Conservation (phyloP, 2,888 invertebrate genomes). For the Harpagoxenus sublaevis region DNA sequence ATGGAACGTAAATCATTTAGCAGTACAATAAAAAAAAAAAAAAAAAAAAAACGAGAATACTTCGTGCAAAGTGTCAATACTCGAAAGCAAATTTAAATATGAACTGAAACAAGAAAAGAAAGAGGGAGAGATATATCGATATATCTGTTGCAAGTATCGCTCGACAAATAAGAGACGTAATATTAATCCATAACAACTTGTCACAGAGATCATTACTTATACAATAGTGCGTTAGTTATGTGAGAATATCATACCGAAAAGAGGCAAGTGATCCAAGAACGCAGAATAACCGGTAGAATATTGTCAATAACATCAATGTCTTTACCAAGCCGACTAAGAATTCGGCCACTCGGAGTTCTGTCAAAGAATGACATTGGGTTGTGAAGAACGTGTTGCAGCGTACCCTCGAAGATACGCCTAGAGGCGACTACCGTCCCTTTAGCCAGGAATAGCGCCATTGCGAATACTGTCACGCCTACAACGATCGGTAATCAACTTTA, state of each 20-base stretch:
- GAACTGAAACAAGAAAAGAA: slow-evolving; percentile 6
- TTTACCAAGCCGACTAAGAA: slow-evolving; percentile 90
- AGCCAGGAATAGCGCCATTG: slow-evolving; percentile 88
- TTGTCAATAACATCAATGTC: slow-evolving; percentile 90
- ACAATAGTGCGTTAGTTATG: slow-evolving; percentile 66
- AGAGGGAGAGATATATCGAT: not conserved
- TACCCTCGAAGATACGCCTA: slow-evolving; percentile 88
- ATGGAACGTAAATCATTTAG: not conserved
- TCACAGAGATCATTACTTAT: slow-evolving; percentile 60
- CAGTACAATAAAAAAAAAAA: slow-evolving; percentile 7
- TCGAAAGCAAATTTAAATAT: not conserved
- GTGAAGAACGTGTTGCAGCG: slow-evolving; percentile 88
- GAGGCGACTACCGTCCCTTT: slow-evolving; percentile 89
- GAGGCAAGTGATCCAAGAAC: slow-evolving; percentile 85
- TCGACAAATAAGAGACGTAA: slow-evolving; percentile 49
- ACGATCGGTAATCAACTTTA: slow-evolving; percentile 73
- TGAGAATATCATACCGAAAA: slow-evolving; percentile 80
- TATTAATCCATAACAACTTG: slow-evolving; percentile 57
- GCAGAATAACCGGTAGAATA: slow-evolving; percentile 88
- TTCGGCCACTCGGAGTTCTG: slow-evolving; percentile 90
- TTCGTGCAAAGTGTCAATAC: slow-evolving; percentile 13
- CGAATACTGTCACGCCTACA: slow-evolving; percentile 87
- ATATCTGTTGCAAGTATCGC: slow-evolving; percentile 37
- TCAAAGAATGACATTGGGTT: slow-evolving; percentile 91
- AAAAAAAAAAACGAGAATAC: not conserved